phyloP scores from a whole-genome alignment of 2,797 vertebrate genomes.

The Masticophis lateralis region DNA sequence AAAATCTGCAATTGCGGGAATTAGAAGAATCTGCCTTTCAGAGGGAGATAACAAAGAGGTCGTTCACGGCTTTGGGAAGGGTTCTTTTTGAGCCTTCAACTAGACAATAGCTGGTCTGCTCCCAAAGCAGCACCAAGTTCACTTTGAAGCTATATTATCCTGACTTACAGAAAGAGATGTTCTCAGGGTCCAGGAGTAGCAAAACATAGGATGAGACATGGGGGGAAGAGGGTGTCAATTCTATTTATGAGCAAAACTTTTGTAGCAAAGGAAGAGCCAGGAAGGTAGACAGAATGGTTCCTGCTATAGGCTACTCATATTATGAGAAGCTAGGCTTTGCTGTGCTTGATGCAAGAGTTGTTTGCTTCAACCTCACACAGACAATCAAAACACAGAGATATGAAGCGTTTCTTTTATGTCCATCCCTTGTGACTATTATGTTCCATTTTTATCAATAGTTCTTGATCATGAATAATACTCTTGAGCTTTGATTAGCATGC shows the following conservation, averaged over 20 bases:
- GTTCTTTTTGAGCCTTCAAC: neutral
- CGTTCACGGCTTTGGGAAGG: neutral
- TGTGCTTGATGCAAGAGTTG: neutral
- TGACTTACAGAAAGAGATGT: constrained; percentile 4
- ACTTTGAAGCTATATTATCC: constrained; percentile 11
- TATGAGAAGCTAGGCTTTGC: too few species aligned
- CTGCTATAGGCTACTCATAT: neutral
- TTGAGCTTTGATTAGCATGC: neutral
- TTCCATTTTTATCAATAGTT: neutral
- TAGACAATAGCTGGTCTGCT: neutral
- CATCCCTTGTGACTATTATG: neutral
- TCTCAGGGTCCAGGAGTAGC: neutral
- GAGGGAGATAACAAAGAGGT: constrained; percentile 31
- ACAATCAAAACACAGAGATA: neutral
- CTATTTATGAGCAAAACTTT: neutral
- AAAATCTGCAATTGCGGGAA: constrained; percentile 30
- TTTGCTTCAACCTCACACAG: neutral
- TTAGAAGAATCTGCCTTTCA: constrained; percentile 38
- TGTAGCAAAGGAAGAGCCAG: neutral
- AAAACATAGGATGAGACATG: neutral
- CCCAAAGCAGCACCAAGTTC: neutral
- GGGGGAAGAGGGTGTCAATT: neutral
- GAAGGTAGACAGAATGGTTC: neutral
- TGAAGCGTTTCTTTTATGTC: neutral
- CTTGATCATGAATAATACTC: neutral